Conservation (phyloP, 2,113 vertebrate species). For the Rhabdornis inornatus region DNA sequence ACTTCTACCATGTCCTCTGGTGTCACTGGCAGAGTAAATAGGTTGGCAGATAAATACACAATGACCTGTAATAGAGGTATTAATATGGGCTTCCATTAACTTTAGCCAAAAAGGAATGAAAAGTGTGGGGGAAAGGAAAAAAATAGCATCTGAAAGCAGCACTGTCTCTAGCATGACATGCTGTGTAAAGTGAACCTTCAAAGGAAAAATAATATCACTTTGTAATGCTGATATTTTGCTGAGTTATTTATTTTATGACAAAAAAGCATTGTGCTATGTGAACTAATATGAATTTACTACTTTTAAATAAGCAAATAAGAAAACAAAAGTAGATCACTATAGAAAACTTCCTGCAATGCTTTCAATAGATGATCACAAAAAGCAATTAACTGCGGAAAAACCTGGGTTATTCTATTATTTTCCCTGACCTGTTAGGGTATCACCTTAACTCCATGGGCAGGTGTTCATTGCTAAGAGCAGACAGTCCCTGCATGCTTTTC, state of each 20-base stretch:
- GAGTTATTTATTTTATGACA: conserved; percentile 43
- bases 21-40: background rate
- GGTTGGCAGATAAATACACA: background rate
- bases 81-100: background rate
- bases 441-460: background rate
- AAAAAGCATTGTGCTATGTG: conserved; percentile 29
- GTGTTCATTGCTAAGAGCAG: background rate
- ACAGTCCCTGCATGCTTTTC: no score
- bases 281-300: background rate
- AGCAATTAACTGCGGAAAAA: background rate
- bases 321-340: background rate
- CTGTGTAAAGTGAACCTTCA: conserved; percentile 52
- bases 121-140: background rate
- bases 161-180: background rate
- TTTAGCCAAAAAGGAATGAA: conserved; percentile 5
- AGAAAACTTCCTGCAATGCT: background rate
- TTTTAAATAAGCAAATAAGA: conserved; percentile 24
- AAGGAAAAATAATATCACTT: conserved; percentile 41
- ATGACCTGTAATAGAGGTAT: background rate
- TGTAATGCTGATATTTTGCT: conserved; percentile 58
- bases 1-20: background rate
- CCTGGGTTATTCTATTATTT: background rate
- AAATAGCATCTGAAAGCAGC: conserved; percentile 2
- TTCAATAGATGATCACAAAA: background rate
- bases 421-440: background rate